Base-by-base conservation (phyloP, 2,888 invertebrate species). In the Ormyrus nitidulus region DNA sequence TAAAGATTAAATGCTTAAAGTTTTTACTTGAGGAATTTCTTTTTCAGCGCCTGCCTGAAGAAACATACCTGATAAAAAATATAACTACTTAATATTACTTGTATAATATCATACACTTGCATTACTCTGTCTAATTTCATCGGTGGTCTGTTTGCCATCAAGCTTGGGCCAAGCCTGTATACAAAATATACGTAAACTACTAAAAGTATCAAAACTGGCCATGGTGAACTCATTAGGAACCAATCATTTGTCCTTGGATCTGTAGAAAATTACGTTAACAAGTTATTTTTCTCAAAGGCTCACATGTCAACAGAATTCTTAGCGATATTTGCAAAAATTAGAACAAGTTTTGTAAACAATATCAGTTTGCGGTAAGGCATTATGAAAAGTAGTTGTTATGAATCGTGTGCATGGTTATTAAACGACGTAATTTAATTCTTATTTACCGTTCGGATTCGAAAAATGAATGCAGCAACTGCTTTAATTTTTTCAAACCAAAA, bases 101-200 rank as follows among this genome's bases (percentile, higher is more conserved):
- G 96, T 4, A 93, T 70, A 0, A 93, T 88, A 85, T 96, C 95
- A 87, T 96, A 96, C 0, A 93, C 86, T 79, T 95, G 92, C 84
- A 96, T 91, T 13, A 95, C 79, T 84, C 91, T 92, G 44, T 94
- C 92, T 54, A 96, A 86, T 76, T 95, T 93, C 83, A 93, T 93
- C 0, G 96, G 93, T 69, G 91, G 88, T 34, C 94, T 91, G 79
- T 94, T 91, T 77, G 92, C 92, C 96, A 96, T 96, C 87, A 93
- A 92, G 61, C 91, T 91, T 0, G 96, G 97, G 0, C 97, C 96
- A 87, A 94, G 91, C 85, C 93, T 93, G 46, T 93, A 91, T 0
- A 96, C 94, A 84, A 96, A 94, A 85, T 94, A 92, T 11, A 96
- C 91, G 88, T 97, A 97, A 0, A 90, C 89, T 6, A 94, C 89